phyloP scores from a whole-genome alignment of 1,140 invertebrate species.

The Melanaphis sacchari region DNA sequence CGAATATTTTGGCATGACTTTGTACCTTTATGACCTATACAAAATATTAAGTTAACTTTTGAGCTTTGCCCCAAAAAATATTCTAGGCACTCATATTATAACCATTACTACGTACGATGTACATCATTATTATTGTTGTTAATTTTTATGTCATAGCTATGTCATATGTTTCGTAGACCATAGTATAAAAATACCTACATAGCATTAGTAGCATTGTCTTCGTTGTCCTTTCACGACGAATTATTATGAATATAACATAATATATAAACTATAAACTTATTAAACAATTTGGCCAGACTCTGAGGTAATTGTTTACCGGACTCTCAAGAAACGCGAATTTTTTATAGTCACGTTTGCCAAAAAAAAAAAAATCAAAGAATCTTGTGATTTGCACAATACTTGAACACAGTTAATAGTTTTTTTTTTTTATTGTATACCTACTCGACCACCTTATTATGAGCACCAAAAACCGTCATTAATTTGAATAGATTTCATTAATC shows the following conservation, averaged over 20 bases:
- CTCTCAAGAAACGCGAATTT: not conserved
- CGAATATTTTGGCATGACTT: not conserved
- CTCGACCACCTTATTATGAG: conserved; percentile 1
- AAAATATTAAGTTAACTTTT: not conserved
- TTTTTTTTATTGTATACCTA: not conserved
- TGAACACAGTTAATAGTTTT: no score
- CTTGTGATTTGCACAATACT: not conserved
- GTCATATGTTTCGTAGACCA: not conserved
- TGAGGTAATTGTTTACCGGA: not conserved
- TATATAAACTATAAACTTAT: not conserved
- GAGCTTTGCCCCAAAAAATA: not conserved
- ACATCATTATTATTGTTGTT: not conserved
- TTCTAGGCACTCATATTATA: not conserved
- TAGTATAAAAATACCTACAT: not conserved
- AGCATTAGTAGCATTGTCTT: not conserved
- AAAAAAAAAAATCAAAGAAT: not conserved
- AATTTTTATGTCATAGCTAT: no score
- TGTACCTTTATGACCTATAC: not conserved
- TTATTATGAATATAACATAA: not conserved
- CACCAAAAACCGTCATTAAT: not conserved
- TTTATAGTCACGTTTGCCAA: not conserved
- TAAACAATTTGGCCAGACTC: not conserved
- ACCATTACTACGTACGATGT: not conserved
- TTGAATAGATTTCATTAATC: not conserved
- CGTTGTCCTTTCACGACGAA: not conserved